Percentiles rank a stretch among this genome's conserved stretches.
Evolutionary conservation across 2,113 vertebrate species (phyloP).

Genomic region (Balaenoptera acutorostrata): DNA sequence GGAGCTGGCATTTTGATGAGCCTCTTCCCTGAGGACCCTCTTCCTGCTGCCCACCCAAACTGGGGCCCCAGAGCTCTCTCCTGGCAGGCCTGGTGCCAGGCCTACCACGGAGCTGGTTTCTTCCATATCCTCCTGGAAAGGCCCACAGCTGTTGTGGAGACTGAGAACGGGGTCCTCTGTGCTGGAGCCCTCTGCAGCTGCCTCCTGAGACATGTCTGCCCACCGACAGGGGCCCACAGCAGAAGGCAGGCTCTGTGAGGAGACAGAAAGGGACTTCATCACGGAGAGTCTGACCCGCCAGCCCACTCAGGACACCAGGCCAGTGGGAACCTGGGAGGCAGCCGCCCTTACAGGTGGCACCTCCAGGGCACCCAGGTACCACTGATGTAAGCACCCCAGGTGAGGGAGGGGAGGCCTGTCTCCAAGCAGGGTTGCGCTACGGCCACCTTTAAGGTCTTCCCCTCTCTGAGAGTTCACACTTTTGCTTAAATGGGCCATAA

Average conservation of each 20-base stretch:
- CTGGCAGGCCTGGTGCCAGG: neutral
- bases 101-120: neutral
- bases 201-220: neutral
- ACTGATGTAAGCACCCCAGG: neutral
- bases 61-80: neutral
- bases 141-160: accelerated
- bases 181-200: neutral
- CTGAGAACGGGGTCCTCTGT: neutral
- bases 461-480: neutral
- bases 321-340: neutral
- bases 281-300: neutral
- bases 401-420: neutral
- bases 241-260: neutral
- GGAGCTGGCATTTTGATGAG: neutral
- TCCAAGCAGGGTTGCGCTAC: neutral
- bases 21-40: neutral
- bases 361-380: neutral
- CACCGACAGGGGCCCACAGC: neutral
- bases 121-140: neutral
- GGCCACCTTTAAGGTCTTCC: neutral
- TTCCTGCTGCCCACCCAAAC: neutral
- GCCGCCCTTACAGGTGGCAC: neutral
- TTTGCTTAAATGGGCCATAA: neutral
- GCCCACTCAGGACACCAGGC: neutral
- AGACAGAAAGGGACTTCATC: neutral